Evolutionary conservation across 2,797 vertebrate genomes (phyloP), one percentile per base, ranked within the genome.

Genomic region (Hephaestus fuliginosus): DNA sequence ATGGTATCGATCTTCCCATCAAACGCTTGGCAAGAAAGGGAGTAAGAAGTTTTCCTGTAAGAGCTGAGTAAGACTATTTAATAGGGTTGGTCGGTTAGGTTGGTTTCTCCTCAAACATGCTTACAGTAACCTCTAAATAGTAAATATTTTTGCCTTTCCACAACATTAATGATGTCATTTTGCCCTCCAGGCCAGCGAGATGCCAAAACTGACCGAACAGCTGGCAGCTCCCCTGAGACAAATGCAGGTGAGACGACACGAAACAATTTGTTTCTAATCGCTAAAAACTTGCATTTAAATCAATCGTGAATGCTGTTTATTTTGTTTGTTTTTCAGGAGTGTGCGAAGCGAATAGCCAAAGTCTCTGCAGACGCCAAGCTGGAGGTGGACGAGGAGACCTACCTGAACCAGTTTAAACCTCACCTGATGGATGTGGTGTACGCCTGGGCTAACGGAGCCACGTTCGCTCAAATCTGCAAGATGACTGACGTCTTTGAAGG

Each of bases 401-500:
- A 99, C 8, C 92, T 99, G 12, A 96, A 94, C 91, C 96, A 98
- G 62, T 99, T 99, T 81, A 97, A 96, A 52, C 97, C 98, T 39
- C 97, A 99, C 91, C 93, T 99, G 77, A 99, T 99, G 98, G 98
- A 99, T 65, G 98, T 99, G 51, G 96, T 99, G 1, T 97, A 96
- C 75, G 98, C 98, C 0, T 99, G 98, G 98, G 97, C 98, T 63
- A 98, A 97, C 18, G 98, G 98, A 17, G 96, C 97, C 65, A 97
- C 97, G 0, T 99, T 99, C 49, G 96, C 97, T 56, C 98, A 99
- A 73, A 99, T 99, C 91, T 99, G 98, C 95, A 99, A 98, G 93
- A 99, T 99, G 98, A 99, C 98, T 0, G 98, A 99, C 68, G 97
- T 99, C 75, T 99, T 99, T 82, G 98, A 99, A 97, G 98, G 98